Evolutionary conservation across 2,797 vertebrate species (phyloP), one percentile per base, ranked within the genome.

Genomic region (Aselliscus stoliczkanus): DNA sequence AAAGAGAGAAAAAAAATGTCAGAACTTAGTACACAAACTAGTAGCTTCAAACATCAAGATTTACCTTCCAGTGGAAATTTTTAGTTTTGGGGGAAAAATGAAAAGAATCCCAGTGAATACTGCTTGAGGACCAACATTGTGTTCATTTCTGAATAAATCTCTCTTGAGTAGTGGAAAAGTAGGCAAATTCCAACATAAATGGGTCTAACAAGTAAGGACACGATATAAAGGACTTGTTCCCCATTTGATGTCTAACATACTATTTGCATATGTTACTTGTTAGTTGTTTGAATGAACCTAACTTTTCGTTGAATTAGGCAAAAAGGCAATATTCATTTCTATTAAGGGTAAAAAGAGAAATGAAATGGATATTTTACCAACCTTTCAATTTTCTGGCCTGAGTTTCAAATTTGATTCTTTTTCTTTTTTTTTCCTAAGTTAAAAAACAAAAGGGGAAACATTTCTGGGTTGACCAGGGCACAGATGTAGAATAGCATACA

Each of bases 111-210:
- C 27, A n/a, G 39, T 64, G 56, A 77, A 47, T 81, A 83, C 9
- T 90, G 29, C 62, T 93, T 84, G 42, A 89, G 65, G 9, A 54
- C 47, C 44, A 69, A 31, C 10, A 65, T 54, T 86, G 60, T 37
- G 15, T 87, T 88, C 37, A n/a, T 91, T 93, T 92, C 50, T 79
- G 70, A 79, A 60, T 47, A 90, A 85, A 4, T 52, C 79, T 84
- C n/a, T 76, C 27, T 44, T 20, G 15, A 34, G 18, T 18, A 89
- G 42, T 94, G 15, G 39, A 90, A 92, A 95, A 91, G 79, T 20
- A 87, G 8, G 47, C 50, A 47, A 94, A 87, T 92, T 96, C 67
- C 75, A 89, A 92, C 92, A 85, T 85, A 82, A 97, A 75, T 44
- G 77, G 1, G 18, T 37, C 73, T 42, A 31, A 15, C 8, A 65